These are phyloP conservation scores for Cataglyphis altisquamis DNA, from an alignment of 2,888 invertebrate genomes.

Conservation along the genomic window DNA sequence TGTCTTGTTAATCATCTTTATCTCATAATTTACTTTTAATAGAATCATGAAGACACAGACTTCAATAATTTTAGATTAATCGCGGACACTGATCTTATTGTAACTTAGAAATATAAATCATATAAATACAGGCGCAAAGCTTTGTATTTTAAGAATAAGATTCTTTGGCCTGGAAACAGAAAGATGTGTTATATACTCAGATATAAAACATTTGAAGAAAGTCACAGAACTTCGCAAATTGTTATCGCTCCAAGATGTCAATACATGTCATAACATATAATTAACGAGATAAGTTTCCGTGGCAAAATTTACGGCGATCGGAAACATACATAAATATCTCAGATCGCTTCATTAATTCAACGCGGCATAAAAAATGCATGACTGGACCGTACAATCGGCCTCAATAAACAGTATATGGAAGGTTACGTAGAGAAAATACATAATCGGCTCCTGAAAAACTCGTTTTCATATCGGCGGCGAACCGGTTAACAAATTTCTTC, in stretches of 20 bases:
- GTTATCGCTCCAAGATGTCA: conserved; percentile 4
- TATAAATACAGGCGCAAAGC: background rate
- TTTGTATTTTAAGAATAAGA: background rate
- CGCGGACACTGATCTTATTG: background rate
- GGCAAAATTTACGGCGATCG: conserved; percentile 18
- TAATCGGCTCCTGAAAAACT: conserved; percentile 46
- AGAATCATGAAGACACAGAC: background rate
- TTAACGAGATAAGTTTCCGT: conserved; percentile 28
- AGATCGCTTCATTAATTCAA: conserved; percentile 43
- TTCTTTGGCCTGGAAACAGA: background rate
- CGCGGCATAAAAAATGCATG: conserved; percentile 6
- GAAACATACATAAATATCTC: conserved; percentile 30
- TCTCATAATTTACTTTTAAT: background rate
- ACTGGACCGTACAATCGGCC: conserved; percentile 3
- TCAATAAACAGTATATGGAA: conserved; percentile 38
- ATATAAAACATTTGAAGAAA: conserved; percentile 9
- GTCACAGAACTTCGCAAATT: conserved; percentile 21
- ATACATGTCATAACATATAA: conserved; percentile 13
- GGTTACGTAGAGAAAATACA: conserved; percentile 43
- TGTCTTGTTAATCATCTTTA: background rate
- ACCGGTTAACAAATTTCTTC: conserved; percentile 47
- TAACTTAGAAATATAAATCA: background rate
- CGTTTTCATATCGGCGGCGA: conserved; percentile 46
- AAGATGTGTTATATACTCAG: background rate
- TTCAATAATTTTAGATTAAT: background rate